phyloP scores from a whole-genome alignment of 1,140 invertebrate genomes.

The Solenopsis invicta region DNA sequence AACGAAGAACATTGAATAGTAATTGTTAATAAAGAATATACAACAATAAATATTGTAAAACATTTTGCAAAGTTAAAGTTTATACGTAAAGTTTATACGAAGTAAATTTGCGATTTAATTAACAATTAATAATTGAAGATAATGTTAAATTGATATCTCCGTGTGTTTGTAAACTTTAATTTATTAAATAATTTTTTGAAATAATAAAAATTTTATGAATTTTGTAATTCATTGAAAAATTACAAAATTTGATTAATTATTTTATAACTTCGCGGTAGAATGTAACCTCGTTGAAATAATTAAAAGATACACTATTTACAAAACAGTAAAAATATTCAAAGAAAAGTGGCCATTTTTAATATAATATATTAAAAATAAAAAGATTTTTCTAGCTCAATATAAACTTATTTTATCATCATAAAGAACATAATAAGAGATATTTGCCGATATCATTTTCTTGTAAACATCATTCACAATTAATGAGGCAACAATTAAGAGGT shows the following conservation, averaged over 20 bases:
- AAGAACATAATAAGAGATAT: not conserved
- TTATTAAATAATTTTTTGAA: constrained; percentile 10
- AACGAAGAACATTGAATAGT: constrained; percentile 5
- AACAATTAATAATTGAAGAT: too few relatives aligned
- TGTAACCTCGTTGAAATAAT: not conserved
- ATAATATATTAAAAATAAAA: not conserved
- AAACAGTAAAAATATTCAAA: not conserved
- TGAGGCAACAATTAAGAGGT: not conserved
- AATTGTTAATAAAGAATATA: constrained; percentile 17
- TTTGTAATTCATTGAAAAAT: not conserved
- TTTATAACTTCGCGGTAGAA: not conserved
- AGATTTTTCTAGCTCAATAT: not conserved
- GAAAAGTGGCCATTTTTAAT: not conserved
- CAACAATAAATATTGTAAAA: not conserved
- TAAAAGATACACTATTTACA: not conserved
- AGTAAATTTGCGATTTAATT: not conserved
- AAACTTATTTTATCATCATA: not conserved
- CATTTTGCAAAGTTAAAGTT: not conserved
- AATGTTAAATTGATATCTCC: not conserved
- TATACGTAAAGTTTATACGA: not conserved
- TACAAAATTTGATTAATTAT: not conserved
- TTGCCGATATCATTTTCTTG: not conserved
- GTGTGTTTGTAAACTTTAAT: not conserved
- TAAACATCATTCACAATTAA: not conserved
- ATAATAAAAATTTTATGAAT: constrained; percentile 3